Base-by-base conservation (phyloP, 2,113 vertebrate species). In the Colistium nudipinnis region DNA sequence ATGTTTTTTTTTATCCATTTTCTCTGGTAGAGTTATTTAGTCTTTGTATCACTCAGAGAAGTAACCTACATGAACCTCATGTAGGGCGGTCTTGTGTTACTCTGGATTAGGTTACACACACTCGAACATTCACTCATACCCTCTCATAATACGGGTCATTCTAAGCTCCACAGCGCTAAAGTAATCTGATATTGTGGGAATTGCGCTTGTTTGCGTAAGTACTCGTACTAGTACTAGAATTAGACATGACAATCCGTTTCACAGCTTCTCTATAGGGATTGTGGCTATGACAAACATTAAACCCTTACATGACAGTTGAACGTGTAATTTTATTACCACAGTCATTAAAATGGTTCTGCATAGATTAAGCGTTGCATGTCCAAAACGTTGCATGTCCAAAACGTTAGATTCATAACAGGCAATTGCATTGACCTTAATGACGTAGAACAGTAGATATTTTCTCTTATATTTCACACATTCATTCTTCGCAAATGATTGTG, bases 61-160 rank as follows among this genome's bases (percentile, higher is more conserved):
- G 14, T 22, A 13, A 59, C 41, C 45, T 45, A 63, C 38, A 22
- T 44, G 52, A 13, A 10, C 44, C 24, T 68, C 33, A 3, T 41
- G 36, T 47, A 19, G 47, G 66, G 62, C 43, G 44, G 61, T n/a
- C 48, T 66, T 6, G 56, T 66, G 71, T 57, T n/a, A 48, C 7
- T 30, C 20, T 16, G 38, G 55, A 44, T 76, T 39, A 44, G 0
- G 51, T 72, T 81, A 59, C 78, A 38, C n/a, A 11, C 56, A 25
- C 13, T 10, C n/a, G n/a, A 4, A 31, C 48, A 13, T 44, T 27
- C 52, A 25, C 19, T n/a, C 33, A 35, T 13, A 35, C 39, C 3
- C 17, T 11, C 19, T 38, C 30, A 33, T 7, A 19, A 2, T 14
- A 54, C 7, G 36, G 53, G 24, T 35, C 6, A 17, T 1, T 25